Evolutionary conservation across 92 coral and sea anemone genomes (phyloP), one percentile per base, ranked within the genome.

Genomic region (Palythoa caribaeorum): DNA sequence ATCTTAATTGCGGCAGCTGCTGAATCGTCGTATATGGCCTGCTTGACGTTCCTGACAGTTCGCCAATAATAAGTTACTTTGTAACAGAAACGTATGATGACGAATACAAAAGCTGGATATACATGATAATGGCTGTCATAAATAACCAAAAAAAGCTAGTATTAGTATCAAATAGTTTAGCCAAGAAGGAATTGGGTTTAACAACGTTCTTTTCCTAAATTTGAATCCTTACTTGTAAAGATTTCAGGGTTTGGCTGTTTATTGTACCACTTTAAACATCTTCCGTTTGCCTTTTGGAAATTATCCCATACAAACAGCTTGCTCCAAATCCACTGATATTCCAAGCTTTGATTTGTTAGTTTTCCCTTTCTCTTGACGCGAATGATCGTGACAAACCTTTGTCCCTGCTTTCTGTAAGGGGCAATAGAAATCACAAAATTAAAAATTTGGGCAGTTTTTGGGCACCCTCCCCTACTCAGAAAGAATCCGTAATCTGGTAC

Each of bases 181-280:
- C 50, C 50, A 44, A 44, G 50, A 44, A 44, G 5, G 50, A 5
- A 44, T 44, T 3, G 7, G 50, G 5, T 44, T 44, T 8, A 44
- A 0, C 3, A 44, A 0, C 6, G 5, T 44, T 0, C 7, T 44
- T 44, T 44, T 44, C 50, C 2, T 14, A 60, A 14, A 14, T 60
- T 9, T 28, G 0, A 21, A 28, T 20, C 1, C 90, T 78, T 70
- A 88, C 90, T 74, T n/a, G 87, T 79, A 53, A 65, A 78, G 0
- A 70, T 50, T 14, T 50, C 53, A 16, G 90, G 90, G 47, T 79
- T 79, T 36, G 90, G 90, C 54, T 88, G 78, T 8, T 71, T 88
- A 6, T 37, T 65, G 73, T 79, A 71, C 90, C 90, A 88, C 53
- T 88, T 68, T 9, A 65, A 55, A 21, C 90, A 88, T 52, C 86